Conservation (phyloP, 2,113 vertebrate genomes). For the Rhabdomys dilectus region DNA sequence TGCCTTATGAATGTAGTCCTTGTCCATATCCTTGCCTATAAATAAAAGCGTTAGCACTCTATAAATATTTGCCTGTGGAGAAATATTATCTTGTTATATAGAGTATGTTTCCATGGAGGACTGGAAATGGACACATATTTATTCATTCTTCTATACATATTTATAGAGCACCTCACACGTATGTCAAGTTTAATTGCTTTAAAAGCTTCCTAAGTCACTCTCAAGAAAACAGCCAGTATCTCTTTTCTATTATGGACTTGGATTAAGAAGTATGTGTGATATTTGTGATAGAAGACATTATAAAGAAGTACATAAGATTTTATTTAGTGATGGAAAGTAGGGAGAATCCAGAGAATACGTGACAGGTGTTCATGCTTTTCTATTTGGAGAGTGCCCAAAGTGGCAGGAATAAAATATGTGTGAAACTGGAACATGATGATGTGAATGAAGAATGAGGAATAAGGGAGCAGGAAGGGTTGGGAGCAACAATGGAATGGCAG, state of each 20-base stretch:
- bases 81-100: not conserved
- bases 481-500: not conserved
- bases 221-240: not conserved
- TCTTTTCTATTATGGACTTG: not conserved
- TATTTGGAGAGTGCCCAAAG: not conserved
- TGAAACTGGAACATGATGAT: not conserved
- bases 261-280: not conserved
- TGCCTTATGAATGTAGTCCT: not conserved
- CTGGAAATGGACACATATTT: not conserved
- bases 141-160: not conserved
- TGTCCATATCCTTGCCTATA: not conserved
- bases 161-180: not conserved
- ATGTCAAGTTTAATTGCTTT: not conserved
- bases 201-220: not conserved
- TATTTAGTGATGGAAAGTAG: not conserved
- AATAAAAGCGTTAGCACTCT: not conserved
- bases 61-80: not conserved
- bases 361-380: not conserved
- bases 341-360: not conserved
- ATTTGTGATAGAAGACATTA: not conserved
- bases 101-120: not conserved
- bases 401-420: not conserved
- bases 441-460: not conserved
- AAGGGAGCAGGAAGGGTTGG: not conserved
- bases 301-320: not conserved